Evolutionary conservation across 2,113 vertebrate genomes (phyloP).

Genomic region (Atherinomorus stipes): DNA sequence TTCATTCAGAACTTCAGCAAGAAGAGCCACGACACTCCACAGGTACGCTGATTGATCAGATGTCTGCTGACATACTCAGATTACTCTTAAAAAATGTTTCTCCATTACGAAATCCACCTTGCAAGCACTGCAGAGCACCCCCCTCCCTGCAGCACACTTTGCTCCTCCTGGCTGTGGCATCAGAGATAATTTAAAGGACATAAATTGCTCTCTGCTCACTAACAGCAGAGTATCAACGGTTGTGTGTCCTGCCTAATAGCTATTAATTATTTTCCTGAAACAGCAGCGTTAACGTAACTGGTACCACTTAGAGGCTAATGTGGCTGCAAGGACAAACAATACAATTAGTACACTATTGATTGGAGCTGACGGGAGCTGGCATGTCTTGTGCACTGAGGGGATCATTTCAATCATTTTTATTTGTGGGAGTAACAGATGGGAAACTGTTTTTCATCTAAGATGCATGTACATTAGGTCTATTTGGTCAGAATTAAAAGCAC

Average conservation of each 20-base stretch:
- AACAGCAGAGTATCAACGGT: not conserved
- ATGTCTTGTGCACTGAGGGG: not conserved
- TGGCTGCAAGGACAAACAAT: not conserved
- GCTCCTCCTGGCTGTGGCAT: not conserved
- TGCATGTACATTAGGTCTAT: no score
- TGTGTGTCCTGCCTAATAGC: not conserved
- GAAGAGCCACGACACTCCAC: constrained; percentile 94
- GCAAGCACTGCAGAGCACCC: not conserved
- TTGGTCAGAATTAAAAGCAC: no score
- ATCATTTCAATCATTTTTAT: no score
- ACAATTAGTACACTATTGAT: not conserved
- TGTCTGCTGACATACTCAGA: not conserved
- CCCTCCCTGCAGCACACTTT: not conserved
- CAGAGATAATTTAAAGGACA: not conserved
- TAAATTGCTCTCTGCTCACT: not conserved
- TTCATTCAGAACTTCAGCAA: constrained; percentile 98
- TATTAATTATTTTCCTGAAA: not conserved
- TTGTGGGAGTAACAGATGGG: no score
- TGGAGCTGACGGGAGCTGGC: not conserved
- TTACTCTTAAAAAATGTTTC: not conserved
- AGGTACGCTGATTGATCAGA: constrained; percentile 78
- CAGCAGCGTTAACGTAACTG: not conserved
- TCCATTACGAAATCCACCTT: not conserved
- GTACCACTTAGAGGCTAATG: not conserved
- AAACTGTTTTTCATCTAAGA: no score